phyloP scores from a whole-genome alignment of 2,797 vertebrate species.

The Lophius americanus region DNA sequence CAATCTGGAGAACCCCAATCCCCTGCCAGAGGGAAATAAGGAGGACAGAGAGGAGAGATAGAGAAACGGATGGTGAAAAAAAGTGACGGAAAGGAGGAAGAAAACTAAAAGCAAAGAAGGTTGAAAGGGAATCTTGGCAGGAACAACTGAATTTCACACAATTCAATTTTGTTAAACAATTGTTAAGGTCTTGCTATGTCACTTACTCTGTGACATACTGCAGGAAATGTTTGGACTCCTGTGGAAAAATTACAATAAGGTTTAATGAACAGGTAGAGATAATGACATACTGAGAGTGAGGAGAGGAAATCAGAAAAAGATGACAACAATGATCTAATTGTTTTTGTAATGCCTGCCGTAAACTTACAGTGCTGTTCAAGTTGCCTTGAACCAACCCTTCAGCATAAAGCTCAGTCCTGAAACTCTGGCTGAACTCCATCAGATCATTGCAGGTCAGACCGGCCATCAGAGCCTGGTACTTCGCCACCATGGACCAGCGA shows the following conservation, averaged over 20 bases:
- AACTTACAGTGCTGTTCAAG: slow-evolving; percentile 81
- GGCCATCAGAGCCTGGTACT: slow-evolving; percentile 87
- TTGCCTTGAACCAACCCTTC: slow-evolving; percentile 97
- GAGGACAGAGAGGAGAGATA: background rate
- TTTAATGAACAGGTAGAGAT: slow-evolving; percentile 46
- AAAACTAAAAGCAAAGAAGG: background rate
- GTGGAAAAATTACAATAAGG: slow-evolving; percentile 56
- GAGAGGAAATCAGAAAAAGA: slow-evolving; percentile 6
- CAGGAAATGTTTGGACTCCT: slow-evolving; percentile 93
- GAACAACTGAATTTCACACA: slow-evolving; percentile 30
- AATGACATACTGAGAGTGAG: background rate
- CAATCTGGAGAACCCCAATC: slow-evolving; percentile 86
- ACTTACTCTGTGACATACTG: slow-evolving; percentile 90
- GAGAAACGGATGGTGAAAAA: background rate
- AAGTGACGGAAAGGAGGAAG: background rate
- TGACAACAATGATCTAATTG: slow-evolving; percentile 12
- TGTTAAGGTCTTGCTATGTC: too few species aligned
- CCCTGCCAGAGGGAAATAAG: slow-evolving; percentile 60
- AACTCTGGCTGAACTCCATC: slow-evolving; percentile 85
- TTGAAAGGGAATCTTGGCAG: slow-evolving; percentile 1
- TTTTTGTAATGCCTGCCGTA: background rate
- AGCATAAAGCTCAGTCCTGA: slow-evolving; percentile 88
- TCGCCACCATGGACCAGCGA: slow-evolving; percentile 93
- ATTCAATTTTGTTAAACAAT: slow-evolving; percentile 13
- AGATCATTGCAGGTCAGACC: slow-evolving; percentile 86